Evolutionary conservation across 2,888 invertebrate genomes (phyloP).

Genomic region (Lithosia quadra): DNA sequence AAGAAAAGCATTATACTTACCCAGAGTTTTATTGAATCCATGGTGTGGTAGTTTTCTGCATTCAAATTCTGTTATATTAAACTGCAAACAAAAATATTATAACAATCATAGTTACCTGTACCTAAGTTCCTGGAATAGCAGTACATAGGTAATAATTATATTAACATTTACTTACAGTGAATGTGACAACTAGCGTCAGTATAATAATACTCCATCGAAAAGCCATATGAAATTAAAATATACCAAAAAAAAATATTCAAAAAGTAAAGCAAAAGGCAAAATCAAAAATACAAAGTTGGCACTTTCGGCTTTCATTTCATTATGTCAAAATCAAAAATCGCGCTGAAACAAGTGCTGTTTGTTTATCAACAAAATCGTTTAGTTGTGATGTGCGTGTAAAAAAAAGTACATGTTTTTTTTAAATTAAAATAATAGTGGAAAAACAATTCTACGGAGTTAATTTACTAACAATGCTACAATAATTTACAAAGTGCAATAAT

Average conservation of each 20-base stretch:
- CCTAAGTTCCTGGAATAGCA: too few relatives aligned
- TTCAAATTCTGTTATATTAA: constrained; percentile 40
- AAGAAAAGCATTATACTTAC: constrained; percentile 7
- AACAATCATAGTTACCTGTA: not conserved
- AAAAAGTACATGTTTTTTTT: not conserved
- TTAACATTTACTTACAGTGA: constrained; percentile 27
- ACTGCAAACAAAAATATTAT: constrained; percentile 26
- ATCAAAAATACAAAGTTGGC: constrained; percentile 20
- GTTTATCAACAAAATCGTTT: constrained; percentile 16
- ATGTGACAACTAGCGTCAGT: constrained; percentile 21
- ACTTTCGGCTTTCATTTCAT: not conserved
- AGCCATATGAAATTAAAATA: constrained; percentile 26
- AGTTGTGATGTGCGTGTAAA: not conserved
- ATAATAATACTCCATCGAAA: constrained; percentile 28
- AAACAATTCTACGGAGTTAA: not conserved
- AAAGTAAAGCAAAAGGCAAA: constrained; percentile 5
- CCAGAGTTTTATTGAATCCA: constrained; percentile 16
- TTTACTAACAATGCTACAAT: not conserved
- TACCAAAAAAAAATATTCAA: not conserved
- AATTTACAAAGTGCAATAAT: not conserved
- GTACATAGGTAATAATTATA: not conserved
- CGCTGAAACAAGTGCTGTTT: constrained; percentile 12
- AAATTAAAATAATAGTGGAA: not conserved
- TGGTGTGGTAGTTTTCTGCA: constrained; percentile 26
- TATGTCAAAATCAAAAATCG: constrained; percentile 14